These are phyloP conservation scores for Entomobrya proxima DNA, from an alignment of 2,888 invertebrate genomes.

Conservation along the genomic window DNA sequence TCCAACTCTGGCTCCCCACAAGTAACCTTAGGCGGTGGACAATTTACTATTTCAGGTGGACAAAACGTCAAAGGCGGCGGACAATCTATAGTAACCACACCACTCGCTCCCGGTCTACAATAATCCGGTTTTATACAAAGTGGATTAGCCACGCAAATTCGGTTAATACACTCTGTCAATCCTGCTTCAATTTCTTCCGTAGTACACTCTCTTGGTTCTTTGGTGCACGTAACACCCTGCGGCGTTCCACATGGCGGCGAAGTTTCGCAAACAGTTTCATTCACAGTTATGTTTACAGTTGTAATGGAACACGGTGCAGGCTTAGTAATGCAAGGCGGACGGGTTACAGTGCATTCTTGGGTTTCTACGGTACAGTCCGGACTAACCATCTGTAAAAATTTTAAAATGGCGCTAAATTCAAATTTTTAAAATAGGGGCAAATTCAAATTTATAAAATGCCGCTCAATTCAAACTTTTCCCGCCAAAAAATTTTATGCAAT, in stretches of 20 bases:
- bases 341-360: neutral
- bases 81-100: neutral
- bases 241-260: neutral
- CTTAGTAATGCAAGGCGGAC: neutral
- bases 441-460: too few species aligned
- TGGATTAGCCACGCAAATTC: too few species aligned
- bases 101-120: neutral
- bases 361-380: neutral
- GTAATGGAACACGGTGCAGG: neutral
- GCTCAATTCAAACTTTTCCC: too few species aligned
- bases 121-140: neutral
- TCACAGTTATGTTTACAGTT: neutral
- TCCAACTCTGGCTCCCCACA: neutral
- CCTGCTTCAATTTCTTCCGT: too few species aligned
- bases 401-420: neutral
- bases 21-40: neutral
- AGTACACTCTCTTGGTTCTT: neutral
- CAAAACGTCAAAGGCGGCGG: neutral
- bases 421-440: neutral
- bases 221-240: neutral
- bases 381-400: neutral
- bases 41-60: neutral
- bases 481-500: too few species aligned
- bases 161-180: too few species aligned
- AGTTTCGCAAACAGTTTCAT: neutral